Evolutionary conservation across 2,113 vertebrate genomes (phyloP), one percentile per base, ranked within the genome.

Genomic region (Anguilla japonica): DNA sequence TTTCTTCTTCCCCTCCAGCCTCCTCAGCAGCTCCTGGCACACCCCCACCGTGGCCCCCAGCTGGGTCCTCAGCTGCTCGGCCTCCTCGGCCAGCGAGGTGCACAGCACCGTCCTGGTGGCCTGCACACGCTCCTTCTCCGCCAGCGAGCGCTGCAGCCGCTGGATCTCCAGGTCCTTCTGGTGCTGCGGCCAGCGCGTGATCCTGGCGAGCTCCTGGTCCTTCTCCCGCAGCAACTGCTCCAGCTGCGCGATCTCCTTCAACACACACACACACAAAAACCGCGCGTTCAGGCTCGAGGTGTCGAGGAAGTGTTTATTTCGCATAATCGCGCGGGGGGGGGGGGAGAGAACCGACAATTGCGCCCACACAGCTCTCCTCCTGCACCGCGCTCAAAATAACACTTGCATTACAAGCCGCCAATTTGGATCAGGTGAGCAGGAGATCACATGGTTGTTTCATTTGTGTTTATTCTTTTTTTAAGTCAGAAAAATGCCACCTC

Each of bases 11-110:
- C 91, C 95, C 89, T 97, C 97, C 87, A 98, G 92, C 84, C 96
- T 93, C 9, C 83, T 93, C 90, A 97, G 95, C 87, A 99, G 94
- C 18, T 97, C 96, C 89, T 98, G 97, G 88, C 98, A 99, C 95
- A 98, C 97, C 92, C 95, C 95, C 81, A 97, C 96, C 0, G 97
- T 98, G 63, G 96, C 91, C 0, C 95, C 94, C 1, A 99, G 94
- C 4, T 98, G 97, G 57, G 94, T 88, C n/a, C 96, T 96, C 18
- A 98, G 96, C 89, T 97, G 95, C 7, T 96, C 95, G 0, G 94
- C 95, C 94, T 99, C 98, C 2, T 96, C 94, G 0, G 94, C 95
- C 90, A 99, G 92, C 0, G 97, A 98, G 3, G 93, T 94, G 91
- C 97, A 98, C 67, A 98, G 93, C 0, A 97, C 91, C 0, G 94